phyloP scores from a whole-genome alignment of 2,113 vertebrate genomes.

The Vidua chalybeata region DNA sequence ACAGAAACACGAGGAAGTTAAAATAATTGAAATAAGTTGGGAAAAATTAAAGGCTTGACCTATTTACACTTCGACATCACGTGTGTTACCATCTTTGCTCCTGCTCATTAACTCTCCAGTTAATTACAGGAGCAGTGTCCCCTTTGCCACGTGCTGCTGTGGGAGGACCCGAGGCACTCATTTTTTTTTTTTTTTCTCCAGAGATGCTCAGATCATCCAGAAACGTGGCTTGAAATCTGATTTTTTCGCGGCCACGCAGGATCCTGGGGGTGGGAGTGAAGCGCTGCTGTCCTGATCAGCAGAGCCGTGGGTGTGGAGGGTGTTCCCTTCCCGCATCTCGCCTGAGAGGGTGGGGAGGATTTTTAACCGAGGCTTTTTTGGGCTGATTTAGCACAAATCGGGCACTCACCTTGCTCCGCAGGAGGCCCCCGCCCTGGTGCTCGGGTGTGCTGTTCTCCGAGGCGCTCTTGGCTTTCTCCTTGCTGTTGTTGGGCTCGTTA shows the following conservation, averaged over 20 bases:
- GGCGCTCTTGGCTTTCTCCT: constrained; percentile 95
- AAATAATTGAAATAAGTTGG: neutral
- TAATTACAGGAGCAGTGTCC: neutral
- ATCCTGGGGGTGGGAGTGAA: neutral
- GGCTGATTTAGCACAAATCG: neutral
- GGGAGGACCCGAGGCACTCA: neutral
- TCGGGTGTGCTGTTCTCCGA: constrained; percentile 96
- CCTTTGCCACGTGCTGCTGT: neutral
- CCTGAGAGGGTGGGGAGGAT: neutral
- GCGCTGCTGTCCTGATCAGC: neutral
- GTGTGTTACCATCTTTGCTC: neutral
- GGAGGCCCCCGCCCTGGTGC: constrained; percentile 90
- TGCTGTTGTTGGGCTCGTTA: constrained; percentile 96
- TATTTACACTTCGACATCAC: neutral
- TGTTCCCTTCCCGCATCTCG: neutral
- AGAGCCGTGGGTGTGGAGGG: neutral
- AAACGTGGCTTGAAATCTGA: neutral
- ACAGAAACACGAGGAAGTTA: neutral
- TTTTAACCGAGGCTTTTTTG: neutral
- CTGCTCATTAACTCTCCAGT: neutral
- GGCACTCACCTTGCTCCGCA: constrained; percentile 88
- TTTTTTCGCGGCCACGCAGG: neutral
- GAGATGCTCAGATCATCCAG: neutral
- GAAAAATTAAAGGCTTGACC: neutral
- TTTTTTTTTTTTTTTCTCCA: neutral